A percentile compares a stretch with the other conserved stretches of the same genome.
Conservation (phyloP, 2,797 vertebrate species). For the Necrosyrtes monachus region DNA sequence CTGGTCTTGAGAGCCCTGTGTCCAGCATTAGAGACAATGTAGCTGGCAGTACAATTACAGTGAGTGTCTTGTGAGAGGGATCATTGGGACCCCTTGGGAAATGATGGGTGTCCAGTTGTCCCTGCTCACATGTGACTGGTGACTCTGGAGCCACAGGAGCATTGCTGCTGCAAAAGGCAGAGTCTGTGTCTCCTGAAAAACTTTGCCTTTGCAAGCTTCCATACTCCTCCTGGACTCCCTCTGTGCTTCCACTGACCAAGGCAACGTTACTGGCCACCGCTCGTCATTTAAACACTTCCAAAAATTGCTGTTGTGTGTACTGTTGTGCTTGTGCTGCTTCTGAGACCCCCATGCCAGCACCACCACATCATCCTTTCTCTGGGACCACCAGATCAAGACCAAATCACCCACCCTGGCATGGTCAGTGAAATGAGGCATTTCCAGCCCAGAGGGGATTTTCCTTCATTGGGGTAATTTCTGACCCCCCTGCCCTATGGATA, state of each 20-base stretch:
- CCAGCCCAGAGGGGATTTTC: not conserved
- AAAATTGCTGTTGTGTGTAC: not conserved
- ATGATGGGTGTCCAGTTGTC: not conserved
- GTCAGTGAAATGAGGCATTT: not conserved
- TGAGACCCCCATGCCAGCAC: not conserved
- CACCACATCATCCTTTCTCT: accelerated
- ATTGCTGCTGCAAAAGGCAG: not conserved
- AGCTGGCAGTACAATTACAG: not conserved
- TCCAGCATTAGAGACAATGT: not conserved
- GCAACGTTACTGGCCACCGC: not conserved
- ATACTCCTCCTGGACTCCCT: not conserved
- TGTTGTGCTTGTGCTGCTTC: not conserved
- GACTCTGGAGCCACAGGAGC: not conserved
- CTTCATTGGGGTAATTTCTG: not conserved
- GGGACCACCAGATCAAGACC: not conserved
- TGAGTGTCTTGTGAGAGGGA: not conserved
- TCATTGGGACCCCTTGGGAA: not conserved
- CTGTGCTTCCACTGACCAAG: not conserved
- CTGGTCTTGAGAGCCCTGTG: not conserved
- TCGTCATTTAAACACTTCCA: not conserved
- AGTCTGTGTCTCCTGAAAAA: not conserved
- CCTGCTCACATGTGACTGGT: not conserved
- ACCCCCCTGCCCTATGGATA: accelerated
- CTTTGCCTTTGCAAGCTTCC: not conserved
- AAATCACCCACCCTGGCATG: not conserved